Evolutionary conservation across 2,113 vertebrate genomes (phyloP).

Genomic region (Fulmarus glacialis): DNA sequence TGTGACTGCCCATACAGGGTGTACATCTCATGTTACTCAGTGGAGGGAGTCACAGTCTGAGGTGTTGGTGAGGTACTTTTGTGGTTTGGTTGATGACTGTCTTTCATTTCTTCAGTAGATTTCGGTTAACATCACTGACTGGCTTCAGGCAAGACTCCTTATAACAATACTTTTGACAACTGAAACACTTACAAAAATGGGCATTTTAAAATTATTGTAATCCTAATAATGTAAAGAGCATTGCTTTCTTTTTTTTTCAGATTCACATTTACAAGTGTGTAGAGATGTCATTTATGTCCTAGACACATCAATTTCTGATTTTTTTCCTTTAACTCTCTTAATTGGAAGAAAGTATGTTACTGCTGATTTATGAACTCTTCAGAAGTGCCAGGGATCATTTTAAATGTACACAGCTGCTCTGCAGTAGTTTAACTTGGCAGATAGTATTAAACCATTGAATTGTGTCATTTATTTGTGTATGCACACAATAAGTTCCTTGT

Average conservation of each 20-base stretch:
- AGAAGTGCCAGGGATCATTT: constrained; percentile 78
- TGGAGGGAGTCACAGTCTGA: neutral
- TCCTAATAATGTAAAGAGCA: neutral
- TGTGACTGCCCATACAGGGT: neutral
- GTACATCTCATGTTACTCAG: neutral
- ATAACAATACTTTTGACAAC: neutral
- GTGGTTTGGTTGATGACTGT: neutral
- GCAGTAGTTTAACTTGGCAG: constrained; percentile 82
- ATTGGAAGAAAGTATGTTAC: constrained; percentile 78
- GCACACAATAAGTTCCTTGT: constrained; percentile 81
- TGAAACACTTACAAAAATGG: neutral
- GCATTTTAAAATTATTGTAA: neutral
- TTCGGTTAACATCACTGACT: neutral
- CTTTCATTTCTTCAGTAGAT: neutral
- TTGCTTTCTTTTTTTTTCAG: constrained; percentile 5
- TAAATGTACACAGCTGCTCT: constrained; percentile 82
- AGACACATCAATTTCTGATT: constrained; percentile 76
- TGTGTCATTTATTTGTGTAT: constrained; percentile 84
- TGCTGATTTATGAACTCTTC: constrained; percentile 79
- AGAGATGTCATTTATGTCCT: constrained; percentile 66
- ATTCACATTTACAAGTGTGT: constrained; percentile 55
- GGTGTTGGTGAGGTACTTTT: neutral
- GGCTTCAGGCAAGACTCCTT: neutral
- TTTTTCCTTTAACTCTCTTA: constrained; percentile 72
- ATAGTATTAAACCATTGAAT: constrained; percentile 77